phyloP scores from a whole-genome alignment of 2,888 invertebrate species.

The Macaria notata region DNA sequence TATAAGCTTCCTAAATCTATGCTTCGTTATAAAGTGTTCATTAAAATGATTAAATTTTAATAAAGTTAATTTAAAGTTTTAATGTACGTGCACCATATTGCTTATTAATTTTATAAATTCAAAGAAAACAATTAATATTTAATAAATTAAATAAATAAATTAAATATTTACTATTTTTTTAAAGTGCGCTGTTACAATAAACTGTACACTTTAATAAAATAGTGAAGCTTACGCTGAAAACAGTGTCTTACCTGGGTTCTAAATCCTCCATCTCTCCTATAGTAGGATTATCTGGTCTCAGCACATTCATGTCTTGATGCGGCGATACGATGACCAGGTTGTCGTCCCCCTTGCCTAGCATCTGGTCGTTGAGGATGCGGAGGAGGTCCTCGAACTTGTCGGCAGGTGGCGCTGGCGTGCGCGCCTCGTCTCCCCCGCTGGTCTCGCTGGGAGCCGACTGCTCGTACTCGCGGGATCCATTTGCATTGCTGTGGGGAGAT shows the following conservation, averaged over 20 bases:
- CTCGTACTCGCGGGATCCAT: conserved; percentile 72
- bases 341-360: conserved; percentile 78
- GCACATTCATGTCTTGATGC: conserved; percentile 77
- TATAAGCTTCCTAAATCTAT: no score
- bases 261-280: conserved; percentile 86
- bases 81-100: no score
- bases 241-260: conserved; percentile 74
- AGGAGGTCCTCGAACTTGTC: conserved; percentile 85
- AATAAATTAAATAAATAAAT: no score
- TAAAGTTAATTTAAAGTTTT: no score
- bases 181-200: no score
- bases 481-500: conserved; percentile 57
- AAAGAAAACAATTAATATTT: no score
- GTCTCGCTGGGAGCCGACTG: conserved; percentile 72
- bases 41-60: no score
- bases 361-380: conserved; percentile 75
- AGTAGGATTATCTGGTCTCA: conserved; percentile 85
- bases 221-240: no score
- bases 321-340: conserved; percentile 76
- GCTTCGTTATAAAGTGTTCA: no score
- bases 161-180: no score
- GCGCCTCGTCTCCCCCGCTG: conserved; percentile 59
- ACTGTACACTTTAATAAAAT: no score
- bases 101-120: no score
- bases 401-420: conserved; percentile 69